These are phyloP conservation scores for Synergus japonicus DNA, from an alignment of 2,888 invertebrate species.

Conservation along the genomic window DNA sequence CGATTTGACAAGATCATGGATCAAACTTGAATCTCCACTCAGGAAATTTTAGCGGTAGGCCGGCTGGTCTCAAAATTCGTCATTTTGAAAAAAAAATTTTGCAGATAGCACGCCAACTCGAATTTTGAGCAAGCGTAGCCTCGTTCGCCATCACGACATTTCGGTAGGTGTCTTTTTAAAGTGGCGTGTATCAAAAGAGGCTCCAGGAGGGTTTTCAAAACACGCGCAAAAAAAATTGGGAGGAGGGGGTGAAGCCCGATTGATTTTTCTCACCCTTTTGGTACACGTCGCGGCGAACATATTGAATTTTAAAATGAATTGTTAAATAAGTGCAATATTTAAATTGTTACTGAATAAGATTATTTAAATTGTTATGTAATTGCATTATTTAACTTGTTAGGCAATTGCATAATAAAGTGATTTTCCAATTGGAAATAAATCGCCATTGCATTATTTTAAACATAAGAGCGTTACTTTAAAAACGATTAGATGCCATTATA, in stretches of 20 bases:
- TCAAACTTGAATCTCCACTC: constrained; percentile 35
- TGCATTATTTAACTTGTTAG: constrained; percentile 42
- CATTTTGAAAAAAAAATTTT: constrained; percentile 26
- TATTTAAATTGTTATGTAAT: constrained; percentile 40
- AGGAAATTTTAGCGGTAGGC: constrained; percentile 21
- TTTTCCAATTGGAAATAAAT: constrained; percentile 38
- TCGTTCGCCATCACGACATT: constrained; percentile 33
- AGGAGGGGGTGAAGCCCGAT: neutral
- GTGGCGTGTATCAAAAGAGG: constrained; percentile 8
- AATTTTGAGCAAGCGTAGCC: constrained; percentile 33
- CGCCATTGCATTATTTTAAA: constrained; percentile 31
- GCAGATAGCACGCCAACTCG: constrained; percentile 17
- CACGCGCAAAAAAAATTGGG: constrained; percentile 25
- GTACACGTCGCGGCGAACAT: constrained; percentile 29
- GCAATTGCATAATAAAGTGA: constrained; percentile 41
- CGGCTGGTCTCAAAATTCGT: constrained; percentile 41
- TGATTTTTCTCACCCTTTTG: constrained; percentile 23
- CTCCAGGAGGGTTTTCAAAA: constrained; percentile 11
- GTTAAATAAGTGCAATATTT: constrained; percentile 42
- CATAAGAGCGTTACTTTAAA: constrained; percentile 4
- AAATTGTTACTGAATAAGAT: constrained; percentile 38
- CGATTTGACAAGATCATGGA: constrained; percentile 20
- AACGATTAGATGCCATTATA: neutral
- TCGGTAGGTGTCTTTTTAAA: constrained; percentile 37
- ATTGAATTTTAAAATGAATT: constrained; percentile 30